phyloP scores from a whole-genome alignment of 2,113 vertebrate species.

The Clarias macrocephalus region DNA sequence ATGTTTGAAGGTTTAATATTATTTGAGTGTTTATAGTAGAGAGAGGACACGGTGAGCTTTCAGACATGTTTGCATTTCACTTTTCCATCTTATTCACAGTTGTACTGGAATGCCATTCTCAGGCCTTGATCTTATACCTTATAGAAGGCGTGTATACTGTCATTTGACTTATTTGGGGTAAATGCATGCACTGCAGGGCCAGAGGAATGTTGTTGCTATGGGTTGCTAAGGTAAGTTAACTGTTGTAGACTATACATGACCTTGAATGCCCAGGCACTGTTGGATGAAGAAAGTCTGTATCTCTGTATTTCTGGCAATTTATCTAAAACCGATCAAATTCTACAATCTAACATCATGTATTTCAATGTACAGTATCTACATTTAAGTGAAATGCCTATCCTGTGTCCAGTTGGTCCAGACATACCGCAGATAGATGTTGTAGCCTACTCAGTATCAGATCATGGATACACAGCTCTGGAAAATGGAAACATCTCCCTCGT shows the following conservation, averaged over 20 bases:
- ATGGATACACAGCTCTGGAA: constrained; percentile 80
- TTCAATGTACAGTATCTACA: background rate
- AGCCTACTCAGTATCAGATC: constrained; percentile 75
- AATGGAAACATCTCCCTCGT: constrained; percentile 79
- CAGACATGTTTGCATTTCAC: background rate
- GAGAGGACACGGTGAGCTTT: background rate
- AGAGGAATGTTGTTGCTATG: background rate
- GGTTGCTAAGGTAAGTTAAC: background rate
- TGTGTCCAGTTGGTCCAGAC: constrained; percentile 80
- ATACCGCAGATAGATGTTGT: constrained; percentile 79
- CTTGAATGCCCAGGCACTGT: background rate
- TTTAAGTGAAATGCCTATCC: background rate
- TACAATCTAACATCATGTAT: background rate
- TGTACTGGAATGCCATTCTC: background rate
- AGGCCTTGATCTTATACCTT: background rate
- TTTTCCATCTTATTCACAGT: background rate
- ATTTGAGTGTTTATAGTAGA: background rate
- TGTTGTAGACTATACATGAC: background rate
- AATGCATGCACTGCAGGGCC: background rate
- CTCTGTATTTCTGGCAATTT: background rate
- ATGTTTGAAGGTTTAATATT: background rate
- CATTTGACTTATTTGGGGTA: background rate
- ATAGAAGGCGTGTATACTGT: background rate
- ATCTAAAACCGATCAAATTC: background rate
- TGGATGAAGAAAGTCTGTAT: background rate